Base-by-base conservation (phyloP, 2,888 invertebrate species). In the Platerodrilus igneus region DNA sequence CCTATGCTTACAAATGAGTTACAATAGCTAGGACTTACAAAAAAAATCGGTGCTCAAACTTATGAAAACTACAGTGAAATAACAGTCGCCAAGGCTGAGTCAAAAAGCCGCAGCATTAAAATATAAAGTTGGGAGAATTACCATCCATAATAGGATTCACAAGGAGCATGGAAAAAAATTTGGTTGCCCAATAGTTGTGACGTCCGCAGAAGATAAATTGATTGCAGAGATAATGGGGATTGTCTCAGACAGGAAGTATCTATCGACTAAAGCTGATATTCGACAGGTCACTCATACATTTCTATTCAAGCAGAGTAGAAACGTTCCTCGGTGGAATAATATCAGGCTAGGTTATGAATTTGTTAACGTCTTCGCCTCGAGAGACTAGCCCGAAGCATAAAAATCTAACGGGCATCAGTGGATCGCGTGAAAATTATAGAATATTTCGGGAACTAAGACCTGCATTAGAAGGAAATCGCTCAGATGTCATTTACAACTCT, bases 401-500 rank as follows among this genome's bases (percentile, higher is more conserved):
- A 37, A 20, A 16, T 4, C n/a, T 17, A 37, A 14, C 15, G 37
- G 18, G 28, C 29, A n/a, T 10, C 37, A 16, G 37, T 37, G 14
- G 37, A 21, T 10, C 8, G 16, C 14, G n/a, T 23, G 13, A 14
- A 37, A 37, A 27, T 37, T 13, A 31, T 15, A 7, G 25, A 37
- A 14, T 30, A 11, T 37, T 36, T 36, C 21, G 16, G 11, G 19
- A 37, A 37, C 13, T 11, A 19, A 14, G 10, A 19, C 10, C 20
- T 2, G 31, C n/a, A 21, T 17, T 37, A 20, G 11, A 10, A 9
- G 27, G 6, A 17, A 14, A 23, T 16, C 9, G 8, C 18, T n/a
- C 36, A 3, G 18, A 8, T 18, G 9, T 8, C 14, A n/a, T 38
- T n/a, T 41, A 39, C 20, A 64, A 66, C 35, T 65, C 60, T 48